phyloP scores from a whole-genome alignment of 2,888 invertebrate species.

The Stenotaenia linearis region DNA sequence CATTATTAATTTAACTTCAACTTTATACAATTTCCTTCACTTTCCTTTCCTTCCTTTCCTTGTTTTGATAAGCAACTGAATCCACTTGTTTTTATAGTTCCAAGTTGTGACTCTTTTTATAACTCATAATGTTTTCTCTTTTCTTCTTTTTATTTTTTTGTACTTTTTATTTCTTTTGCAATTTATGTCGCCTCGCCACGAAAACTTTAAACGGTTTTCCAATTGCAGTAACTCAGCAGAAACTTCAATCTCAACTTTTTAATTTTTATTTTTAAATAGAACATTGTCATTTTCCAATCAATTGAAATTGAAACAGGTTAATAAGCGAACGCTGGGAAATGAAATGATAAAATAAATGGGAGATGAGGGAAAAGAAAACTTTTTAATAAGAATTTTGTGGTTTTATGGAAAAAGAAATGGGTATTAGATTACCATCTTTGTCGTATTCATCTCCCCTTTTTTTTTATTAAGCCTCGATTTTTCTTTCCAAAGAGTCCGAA shows the following conservation, averaged over 20 bases:
- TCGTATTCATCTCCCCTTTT: conserved; percentile 5
- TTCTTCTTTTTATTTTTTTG: not conserved
- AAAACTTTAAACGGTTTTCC: not conserved
- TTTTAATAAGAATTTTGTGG: not conserved
- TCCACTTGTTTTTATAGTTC: not conserved
- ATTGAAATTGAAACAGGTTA: not conserved
- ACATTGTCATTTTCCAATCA: not conserved
- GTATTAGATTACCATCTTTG: conserved; percentile 11
- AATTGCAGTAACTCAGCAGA: not conserved
- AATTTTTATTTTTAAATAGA: not conserved
- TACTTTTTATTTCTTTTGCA: not conserved
- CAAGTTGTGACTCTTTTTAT: not conserved
- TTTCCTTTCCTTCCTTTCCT: not conserved
- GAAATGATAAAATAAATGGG: not conserved
- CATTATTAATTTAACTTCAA: not conserved
- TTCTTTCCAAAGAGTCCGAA: not conserved
- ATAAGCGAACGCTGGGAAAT: not conserved
- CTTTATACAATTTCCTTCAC: not conserved
- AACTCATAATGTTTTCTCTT: not conserved
- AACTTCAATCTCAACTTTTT: not conserved
- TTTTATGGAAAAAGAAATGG: conserved; percentile 13
- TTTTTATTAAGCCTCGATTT: not conserved
- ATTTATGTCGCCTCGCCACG: not conserved
- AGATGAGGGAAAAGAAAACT: not conserved
- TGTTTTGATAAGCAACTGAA: not conserved